Percentiles rank a stretch among this genome's conserved stretches.
These are phyloP conservation scores for Anastrepha obliqua DNA, from an alignment of 1,140 invertebrate species.

Conservation along the genomic window DNA sequence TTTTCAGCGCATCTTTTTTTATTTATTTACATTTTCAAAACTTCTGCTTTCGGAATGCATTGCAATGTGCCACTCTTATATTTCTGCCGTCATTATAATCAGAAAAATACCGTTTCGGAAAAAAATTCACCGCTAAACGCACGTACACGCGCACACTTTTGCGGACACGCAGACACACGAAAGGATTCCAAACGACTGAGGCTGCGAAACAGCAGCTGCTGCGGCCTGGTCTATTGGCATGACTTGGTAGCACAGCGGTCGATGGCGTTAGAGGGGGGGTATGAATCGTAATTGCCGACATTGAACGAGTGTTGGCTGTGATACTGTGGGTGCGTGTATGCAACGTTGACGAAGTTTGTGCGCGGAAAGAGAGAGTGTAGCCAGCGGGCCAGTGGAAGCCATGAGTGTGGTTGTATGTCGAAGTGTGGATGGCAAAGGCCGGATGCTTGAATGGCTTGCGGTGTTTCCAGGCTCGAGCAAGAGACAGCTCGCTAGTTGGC, in stretches of 20 bases:
- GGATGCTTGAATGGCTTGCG: too few relatives aligned
- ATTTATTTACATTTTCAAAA: slow-evolving; percentile 1
- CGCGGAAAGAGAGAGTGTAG: slow-evolving; percentile 8
- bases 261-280: not conserved
- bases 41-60: not conserved
- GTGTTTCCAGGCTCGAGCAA: too few relatives aligned
- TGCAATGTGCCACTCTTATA: not conserved
- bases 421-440: too few relatives aligned
- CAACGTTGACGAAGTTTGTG: not conserved
- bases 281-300: slow-evolving; percentile 11
- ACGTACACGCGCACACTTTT: slow-evolving; percentile 16
- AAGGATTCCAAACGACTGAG: slow-evolving; percentile 49
- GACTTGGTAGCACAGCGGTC: not conserved
- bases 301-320: not conserved
- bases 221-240: slow-evolving; percentile 11
- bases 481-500: too few relatives aligned
- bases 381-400: not conserved
- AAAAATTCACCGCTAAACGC: not conserved
- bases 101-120: not conserved
- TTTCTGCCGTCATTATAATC: not conserved
- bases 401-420: not conserved
- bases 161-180: slow-evolving; percentile 33
- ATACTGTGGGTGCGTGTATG: not conserved
- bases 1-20: too few relatives aligned
- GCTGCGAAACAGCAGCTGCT: slow-evolving; percentile 37